phyloP scores from a whole-genome alignment of 1,140 invertebrate genomes.

The Centruroides vittatus region DNA sequence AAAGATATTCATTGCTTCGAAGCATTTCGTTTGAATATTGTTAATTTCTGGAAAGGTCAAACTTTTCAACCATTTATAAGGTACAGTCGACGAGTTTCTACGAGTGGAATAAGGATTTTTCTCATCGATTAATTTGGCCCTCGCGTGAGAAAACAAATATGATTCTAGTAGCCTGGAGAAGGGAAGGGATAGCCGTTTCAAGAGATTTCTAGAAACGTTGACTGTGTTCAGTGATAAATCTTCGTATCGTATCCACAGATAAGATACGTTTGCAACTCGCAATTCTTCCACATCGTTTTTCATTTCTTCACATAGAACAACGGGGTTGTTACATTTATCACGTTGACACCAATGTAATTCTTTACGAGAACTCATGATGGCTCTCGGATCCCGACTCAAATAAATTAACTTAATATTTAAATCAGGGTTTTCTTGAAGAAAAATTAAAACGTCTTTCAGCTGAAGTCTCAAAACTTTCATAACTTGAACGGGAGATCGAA shows the following conservation, averaged over 20 bases:
- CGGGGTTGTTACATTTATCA: constrained; percentile 62
- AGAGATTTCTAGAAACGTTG: constrained; percentile 47
- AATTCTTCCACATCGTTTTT: constrained; percentile 53
- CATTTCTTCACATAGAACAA: constrained; percentile 61
- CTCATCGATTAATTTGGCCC: neutral
- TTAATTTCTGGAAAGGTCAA: constrained; percentile 1
- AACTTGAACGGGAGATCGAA: constrained; percentile 11
- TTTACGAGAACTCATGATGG: constrained; percentile 65
- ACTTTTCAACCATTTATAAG: constrained; percentile 5
- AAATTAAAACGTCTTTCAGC: constrained; percentile 8
- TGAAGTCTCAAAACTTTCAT: constrained; percentile 17
- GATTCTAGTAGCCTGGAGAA: constrained; percentile 6
- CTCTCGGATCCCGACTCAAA: constrained; percentile 67
- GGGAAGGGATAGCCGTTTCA: constrained; percentile 54
- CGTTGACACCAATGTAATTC: constrained; percentile 72
- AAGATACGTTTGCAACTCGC: constrained; percentile 46
- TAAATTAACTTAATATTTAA: constrained; percentile 47
- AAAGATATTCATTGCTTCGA: constrained; percentile 2
- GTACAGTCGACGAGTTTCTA: constrained; percentile 8
- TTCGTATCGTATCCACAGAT: constrained; percentile 50
- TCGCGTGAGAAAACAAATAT: constrained; percentile 17
- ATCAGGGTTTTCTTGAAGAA: constrained; percentile 3
- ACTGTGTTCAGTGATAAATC: constrained; percentile 64
- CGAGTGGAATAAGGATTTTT: constrained; percentile 16
- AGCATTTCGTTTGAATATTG: constrained; percentile 6